These are phyloP conservation scores for Clupea harengus DNA, from an alignment of 2,113 vertebrate species.

Conservation along the genomic window DNA sequence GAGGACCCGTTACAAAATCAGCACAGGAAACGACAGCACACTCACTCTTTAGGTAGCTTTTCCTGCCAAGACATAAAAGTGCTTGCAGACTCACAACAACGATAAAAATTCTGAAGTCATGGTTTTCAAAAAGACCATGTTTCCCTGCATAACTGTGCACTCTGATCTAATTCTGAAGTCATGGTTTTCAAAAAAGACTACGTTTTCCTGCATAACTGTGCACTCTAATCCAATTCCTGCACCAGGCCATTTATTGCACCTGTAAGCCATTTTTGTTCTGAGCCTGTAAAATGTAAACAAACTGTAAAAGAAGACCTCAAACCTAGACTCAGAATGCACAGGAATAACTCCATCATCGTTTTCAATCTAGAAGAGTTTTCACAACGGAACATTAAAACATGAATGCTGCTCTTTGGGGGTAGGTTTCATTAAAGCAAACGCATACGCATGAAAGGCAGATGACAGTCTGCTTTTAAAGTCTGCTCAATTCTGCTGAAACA, in stretches of 20 bases:
- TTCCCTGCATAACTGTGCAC: not conserved
- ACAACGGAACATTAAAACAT: not conserved
- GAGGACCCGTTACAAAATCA: not conserved
- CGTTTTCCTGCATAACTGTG: not conserved
- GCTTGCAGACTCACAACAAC: not conserved
- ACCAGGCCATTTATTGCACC: not conserved
- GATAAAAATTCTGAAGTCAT: not conserved
- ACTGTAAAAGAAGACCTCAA: not conserved
- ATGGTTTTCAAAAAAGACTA: not conserved
- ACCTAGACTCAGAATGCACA: not conserved
- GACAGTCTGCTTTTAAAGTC: not conserved
- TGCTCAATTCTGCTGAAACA: not conserved
- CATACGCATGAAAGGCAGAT: not conserved
- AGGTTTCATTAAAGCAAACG: not conserved
- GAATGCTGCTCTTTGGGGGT: slow-evolving; percentile 1
- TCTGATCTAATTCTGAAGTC: not conserved
- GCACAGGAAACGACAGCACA: not conserved
- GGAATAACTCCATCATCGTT: not conserved
- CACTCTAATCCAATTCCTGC: not conserved
- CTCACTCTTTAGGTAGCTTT: not conserved
- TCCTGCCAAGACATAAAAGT: not conserved
- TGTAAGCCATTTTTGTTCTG: not conserved
- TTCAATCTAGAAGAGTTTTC: not conserved
- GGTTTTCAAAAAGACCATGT: not conserved
- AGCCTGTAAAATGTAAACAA: not conserved